phyloP scores from a whole-genome alignment of 2,888 invertebrate genomes.

The Diarsia brunnea region DNA sequence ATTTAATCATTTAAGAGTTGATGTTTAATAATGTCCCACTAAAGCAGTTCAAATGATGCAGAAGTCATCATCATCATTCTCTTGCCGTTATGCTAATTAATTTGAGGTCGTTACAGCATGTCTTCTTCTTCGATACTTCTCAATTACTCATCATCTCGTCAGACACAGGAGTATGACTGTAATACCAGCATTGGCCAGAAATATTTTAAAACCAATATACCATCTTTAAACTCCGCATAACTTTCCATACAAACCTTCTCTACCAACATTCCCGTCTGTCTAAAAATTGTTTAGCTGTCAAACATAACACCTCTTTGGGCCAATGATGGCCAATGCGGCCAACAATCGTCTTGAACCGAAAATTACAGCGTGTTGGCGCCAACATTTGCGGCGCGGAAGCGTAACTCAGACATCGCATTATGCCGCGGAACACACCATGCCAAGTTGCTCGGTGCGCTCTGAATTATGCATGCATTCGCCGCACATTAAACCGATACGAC shows the following conservation, averaged over 20 bases:
- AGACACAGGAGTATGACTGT: background rate
- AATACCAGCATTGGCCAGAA: background rate
- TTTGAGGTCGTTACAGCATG: no score
- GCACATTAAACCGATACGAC: constrained; percentile 81
- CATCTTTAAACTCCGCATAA: background rate
- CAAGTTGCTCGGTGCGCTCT: constrained; percentile 71
- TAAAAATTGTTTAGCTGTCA: constrained; percentile 45
- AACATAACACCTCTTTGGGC: constrained; percentile 41
- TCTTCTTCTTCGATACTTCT: no score
- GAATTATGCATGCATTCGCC: constrained; percentile 82
- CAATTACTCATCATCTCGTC: no score
- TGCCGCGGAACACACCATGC: constrained; percentile 71
- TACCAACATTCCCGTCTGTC: constrained; percentile 20
- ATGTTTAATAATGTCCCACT: background rate
- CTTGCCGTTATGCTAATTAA: no score
- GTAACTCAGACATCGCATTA: constrained; percentile 72
- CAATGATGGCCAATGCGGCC: constrained; percentile 43
- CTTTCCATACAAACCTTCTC: background rate
- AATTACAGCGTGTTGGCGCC: constrained; percentile 57
- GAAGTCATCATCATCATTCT: background rate
- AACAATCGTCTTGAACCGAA: constrained; percentile 34
- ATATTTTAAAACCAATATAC: constrained; percentile 21
- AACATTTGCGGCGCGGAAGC: constrained; percentile 61
- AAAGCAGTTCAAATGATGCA: constrained; percentile 4
- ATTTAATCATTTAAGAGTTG: background rate